Conservation (phyloP, 2,113 vertebrate genomes). For the Euleptes europaea region DNA sequence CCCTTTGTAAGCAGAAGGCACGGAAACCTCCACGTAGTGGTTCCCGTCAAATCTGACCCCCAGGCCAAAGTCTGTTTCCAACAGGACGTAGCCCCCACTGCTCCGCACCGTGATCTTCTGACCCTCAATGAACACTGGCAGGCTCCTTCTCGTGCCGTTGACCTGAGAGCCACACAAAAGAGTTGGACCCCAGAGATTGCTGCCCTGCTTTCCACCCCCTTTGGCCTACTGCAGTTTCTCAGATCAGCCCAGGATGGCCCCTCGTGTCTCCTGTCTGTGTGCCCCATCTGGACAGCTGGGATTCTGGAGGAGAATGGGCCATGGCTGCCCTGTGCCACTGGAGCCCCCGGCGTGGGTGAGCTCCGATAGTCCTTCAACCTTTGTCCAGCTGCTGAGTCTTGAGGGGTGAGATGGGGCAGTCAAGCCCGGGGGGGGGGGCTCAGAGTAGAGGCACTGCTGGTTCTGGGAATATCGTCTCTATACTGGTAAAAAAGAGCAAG, state of each 20-base stretch:
- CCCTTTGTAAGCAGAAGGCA: slow-evolving; percentile 68
- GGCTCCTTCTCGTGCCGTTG: slow-evolving; percentile 72
- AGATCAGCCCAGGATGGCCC: background rate
- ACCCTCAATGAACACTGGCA: slow-evolving; percentile 72
- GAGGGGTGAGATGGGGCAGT: background rate
- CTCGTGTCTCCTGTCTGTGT: background rate
- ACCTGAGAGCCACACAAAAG: slow-evolving; percentile 61
- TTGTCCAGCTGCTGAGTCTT: background rate
- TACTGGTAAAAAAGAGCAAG: too few relatives aligned
- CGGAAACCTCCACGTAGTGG: slow-evolving; percentile 79
- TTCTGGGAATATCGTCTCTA: too few relatives aligned
- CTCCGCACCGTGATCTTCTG: slow-evolving; percentile 71
- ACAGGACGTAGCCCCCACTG: slow-evolving; percentile 83
- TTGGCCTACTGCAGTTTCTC: background rate
- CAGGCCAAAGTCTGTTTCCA: slow-evolving; percentile 76
- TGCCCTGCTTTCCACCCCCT: too few relatives aligned
- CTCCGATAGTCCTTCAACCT: too few relatives aligned
- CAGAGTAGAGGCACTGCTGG: background rate
- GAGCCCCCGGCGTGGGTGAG: background rate
- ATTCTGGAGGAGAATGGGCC: too few relatives aligned
- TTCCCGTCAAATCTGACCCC: slow-evolving; percentile 72
- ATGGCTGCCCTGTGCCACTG: background rate
- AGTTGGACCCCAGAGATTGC: too few relatives aligned
- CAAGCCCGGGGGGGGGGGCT: background rate
- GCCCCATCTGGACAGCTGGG: background rate